A percentile compares a stretch with the other conserved stretches of the same genome.
phyloP scores from a whole-genome alignment of 1,140 invertebrate genomes.

The Aphelinus atriplicis region DNA sequence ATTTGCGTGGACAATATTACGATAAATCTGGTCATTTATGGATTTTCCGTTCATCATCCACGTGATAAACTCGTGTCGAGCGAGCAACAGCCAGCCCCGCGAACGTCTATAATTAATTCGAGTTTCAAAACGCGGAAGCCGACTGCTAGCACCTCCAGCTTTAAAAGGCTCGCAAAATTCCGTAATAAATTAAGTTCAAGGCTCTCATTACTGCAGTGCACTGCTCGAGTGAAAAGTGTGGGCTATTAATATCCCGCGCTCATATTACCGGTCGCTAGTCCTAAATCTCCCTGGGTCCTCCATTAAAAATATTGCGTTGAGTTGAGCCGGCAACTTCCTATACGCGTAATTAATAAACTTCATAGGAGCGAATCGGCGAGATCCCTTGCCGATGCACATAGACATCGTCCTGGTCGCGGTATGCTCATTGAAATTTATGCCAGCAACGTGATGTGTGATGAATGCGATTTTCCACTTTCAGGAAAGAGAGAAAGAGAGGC shows the following conservation, averaged over 20 bases:
- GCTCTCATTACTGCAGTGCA: slow-evolving; percentile 21
- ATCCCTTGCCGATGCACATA: no score
- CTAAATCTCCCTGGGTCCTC: no score
- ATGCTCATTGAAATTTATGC: slow-evolving; percentile 14
- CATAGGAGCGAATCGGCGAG: no score
- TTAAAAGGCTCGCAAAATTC: slow-evolving; percentile 9
- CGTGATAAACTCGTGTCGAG: background rate
- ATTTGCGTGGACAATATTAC: no score
- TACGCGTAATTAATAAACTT: no score
- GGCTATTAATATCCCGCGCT: slow-evolving; percentile 13
- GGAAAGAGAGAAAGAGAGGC: slow-evolving; percentile 62
- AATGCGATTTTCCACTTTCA: slow-evolving; percentile 46
- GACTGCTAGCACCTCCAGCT: background rate
- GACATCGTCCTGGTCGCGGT: no score
- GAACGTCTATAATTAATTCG: background rate
- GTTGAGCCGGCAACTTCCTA: no score
- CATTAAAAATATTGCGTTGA: no score
- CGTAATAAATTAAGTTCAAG: slow-evolving; percentile 39
- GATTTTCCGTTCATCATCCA: no score
- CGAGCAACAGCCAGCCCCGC: background rate
- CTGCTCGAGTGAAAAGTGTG: background rate
- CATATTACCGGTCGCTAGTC: no score
- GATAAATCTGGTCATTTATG: no score
- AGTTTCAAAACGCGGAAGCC: slow-evolving; percentile 6
- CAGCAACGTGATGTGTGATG: slow-evolving; percentile 8